Evolutionary conservation across 1,140 invertebrate genomes (phyloP).

Genomic region (Atopsyche davidsoni): DNA sequence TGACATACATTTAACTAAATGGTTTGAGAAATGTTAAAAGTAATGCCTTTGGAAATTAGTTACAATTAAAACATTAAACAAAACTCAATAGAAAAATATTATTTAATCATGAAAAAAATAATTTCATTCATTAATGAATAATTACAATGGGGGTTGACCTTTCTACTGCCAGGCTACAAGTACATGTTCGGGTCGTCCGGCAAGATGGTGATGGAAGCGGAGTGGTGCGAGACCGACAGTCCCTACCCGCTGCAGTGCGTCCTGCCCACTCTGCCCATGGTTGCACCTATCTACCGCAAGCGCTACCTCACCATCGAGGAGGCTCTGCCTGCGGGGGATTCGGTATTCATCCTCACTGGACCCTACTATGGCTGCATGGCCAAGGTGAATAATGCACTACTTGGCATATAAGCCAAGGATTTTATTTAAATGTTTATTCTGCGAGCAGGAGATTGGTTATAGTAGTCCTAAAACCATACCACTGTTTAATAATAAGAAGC

Average conservation of each 20-base stretch:
- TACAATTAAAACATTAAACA: too few relatives aligned
- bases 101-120: too few relatives aligned
- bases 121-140: neutral
- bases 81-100: too few relatives aligned
- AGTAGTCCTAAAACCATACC: too few relatives aligned
- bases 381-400: constrained; percentile 60
- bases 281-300: constrained; percentile 28
- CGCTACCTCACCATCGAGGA: constrained; percentile 57
- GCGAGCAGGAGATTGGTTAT: too few relatives aligned
- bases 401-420: too few relatives aligned
- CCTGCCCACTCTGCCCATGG: constrained; percentile 39
- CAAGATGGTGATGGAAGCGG: constrained; percentile 60
- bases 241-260: constrained; percentile 66
- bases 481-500: too few relatives aligned
- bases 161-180: constrained; percentile 37
- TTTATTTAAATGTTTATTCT: too few relatives aligned
- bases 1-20: too few relatives aligned
- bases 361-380: constrained; percentile 76
- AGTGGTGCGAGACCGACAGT: constrained; percentile 53
- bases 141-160: neutral
- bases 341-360: constrained; percentile 71
- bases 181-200: constrained; percentile 43
- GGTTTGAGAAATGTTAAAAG: too few relatives aligned
- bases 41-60: too few relatives aligned
- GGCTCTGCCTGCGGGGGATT: constrained; percentile 60